Evolutionary conservation across 1,140 invertebrate species (phyloP).

Genomic region (Mercenaria mercenaria): DNA sequence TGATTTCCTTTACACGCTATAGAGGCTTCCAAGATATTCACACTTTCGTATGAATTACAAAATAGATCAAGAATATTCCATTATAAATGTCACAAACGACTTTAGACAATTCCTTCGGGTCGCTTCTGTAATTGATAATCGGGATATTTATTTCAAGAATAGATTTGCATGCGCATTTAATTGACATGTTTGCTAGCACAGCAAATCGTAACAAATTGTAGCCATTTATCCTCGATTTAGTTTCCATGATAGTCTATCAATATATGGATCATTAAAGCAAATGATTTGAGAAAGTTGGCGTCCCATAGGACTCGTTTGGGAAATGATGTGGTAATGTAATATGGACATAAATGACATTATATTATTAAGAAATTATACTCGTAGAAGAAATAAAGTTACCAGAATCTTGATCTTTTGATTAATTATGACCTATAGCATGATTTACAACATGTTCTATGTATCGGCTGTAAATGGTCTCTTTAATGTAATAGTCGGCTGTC

Average conservation of each 20-base stretch:
- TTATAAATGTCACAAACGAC: constrained; percentile 64
- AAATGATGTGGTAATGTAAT: constrained; percentile 51
- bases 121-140: constrained; percentile 64
- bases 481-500: neutral
- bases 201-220: constrained; percentile 67
- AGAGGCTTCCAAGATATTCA: constrained; percentile 53
- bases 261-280: constrained; percentile 60
- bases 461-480: neutral
- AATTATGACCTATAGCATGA: constrained; percentile 54
- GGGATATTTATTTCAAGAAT: constrained; percentile 65
- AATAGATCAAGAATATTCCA: constrained; percentile 66
- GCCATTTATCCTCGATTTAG: constrained; percentile 63
- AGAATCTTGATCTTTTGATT: constrained; percentile 49
- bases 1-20: constrained; percentile 65
- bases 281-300: constrained; percentile 57
- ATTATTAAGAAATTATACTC: constrained; percentile 59
- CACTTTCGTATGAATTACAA: constrained; percentile 65
- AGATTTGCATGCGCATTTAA: constrained; percentile 66
- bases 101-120: constrained; percentile 56
- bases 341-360: constrained; percentile 65
- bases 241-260: constrained; percentile 58
- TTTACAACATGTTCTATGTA: constrained; percentile 12
- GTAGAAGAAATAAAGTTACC: constrained; percentile 53
- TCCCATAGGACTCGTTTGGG: constrained; percentile 10
- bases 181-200: constrained; percentile 60